Evolutionary conservation across 2,797 vertebrate species (phyloP), one percentile per base, ranked within the genome.

Genomic region (Sebastes trivittatus): DNA sequence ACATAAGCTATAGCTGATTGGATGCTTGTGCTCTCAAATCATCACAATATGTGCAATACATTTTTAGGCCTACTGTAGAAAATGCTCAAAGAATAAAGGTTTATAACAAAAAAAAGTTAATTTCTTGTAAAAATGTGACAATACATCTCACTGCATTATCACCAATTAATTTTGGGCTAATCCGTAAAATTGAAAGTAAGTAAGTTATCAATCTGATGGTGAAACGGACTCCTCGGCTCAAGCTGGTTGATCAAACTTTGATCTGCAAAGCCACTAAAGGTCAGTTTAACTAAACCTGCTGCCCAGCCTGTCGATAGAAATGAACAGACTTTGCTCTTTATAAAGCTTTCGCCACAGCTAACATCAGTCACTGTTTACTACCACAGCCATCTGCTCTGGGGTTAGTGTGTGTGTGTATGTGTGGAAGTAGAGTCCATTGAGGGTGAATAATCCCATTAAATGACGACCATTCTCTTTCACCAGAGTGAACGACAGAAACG

Each of bases 401-500:
- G 80, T 74, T 10, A 56, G 56, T 74, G 46, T 42, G 71, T 65
- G 46, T 60, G 70, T 58, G 74, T 75, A 68, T 72, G 74, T 71
- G 66, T 49, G 38, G n/a, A 16, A 75, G 84, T 82, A 14, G 83
- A 90, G 90, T 94, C 90, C 80, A 94, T 89, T 92, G 90, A 93
- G 80, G 84, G 74, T 71, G 88, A 92, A 94, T 94, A 93, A 95
- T 94, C 90, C 75, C 89, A 94, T 93, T 94, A 94, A 94, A 93
- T 87, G 88, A 87, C 90, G 62, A 91, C 92, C 75, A 70, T 84
- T 92, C 88, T 84, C 82, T 89, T 92, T 88, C 81, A 89, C 63
- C 83, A 63, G 83, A 89, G 87, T 64, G 60, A 84, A 64, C 34
- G 49, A 66, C 84, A 76, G 46, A 80, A 81, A 90, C 9, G 4